Evolutionary conservation across 2,888 invertebrate genomes (phyloP).

Genomic region (Melieria crassipennis): DNA sequence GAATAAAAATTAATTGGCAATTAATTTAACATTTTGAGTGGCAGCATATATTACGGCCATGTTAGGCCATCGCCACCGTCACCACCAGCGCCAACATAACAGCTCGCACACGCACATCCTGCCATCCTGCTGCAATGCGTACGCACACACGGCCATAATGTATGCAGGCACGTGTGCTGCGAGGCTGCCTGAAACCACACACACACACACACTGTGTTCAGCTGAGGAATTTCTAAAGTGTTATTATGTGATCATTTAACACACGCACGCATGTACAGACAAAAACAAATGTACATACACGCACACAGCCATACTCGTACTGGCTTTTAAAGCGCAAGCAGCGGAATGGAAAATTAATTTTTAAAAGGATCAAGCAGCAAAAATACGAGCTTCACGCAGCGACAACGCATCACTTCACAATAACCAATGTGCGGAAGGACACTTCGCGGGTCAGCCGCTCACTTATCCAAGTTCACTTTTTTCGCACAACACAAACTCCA

Average conservation of each 20-base stretch:
- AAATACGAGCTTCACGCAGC: background rate
- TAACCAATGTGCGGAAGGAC: background rate
- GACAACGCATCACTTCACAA: slow-evolving; percentile 20
- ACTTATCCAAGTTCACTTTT: background rate
- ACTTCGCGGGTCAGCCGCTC: too few relatives aligned
- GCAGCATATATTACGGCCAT: slow-evolving; percentile 3
- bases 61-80: background rate
- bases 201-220: background rate
- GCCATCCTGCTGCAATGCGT: background rate
- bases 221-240: background rate
- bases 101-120: background rate
- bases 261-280: background rate
- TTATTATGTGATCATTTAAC: slow-evolving; percentile 10
- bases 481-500: background rate
- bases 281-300: background rate
- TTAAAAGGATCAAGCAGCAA: slow-evolving; percentile 27
- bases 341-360: slow-evolving; percentile 27
- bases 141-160: background rate
- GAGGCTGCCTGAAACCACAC: too few relatives aligned
- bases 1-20: slow-evolving; percentile 26
- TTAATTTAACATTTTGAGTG: slow-evolving; percentile 19
- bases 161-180: too few relatives aligned
- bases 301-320: too few relatives aligned
- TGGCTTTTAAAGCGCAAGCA: slow-evolving; percentile 22
- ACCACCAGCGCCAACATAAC: background rate